These are phyloP conservation scores for Lithodes maja DNA, from an alignment of 2,888 invertebrate genomes.

Conservation along the genomic window DNA sequence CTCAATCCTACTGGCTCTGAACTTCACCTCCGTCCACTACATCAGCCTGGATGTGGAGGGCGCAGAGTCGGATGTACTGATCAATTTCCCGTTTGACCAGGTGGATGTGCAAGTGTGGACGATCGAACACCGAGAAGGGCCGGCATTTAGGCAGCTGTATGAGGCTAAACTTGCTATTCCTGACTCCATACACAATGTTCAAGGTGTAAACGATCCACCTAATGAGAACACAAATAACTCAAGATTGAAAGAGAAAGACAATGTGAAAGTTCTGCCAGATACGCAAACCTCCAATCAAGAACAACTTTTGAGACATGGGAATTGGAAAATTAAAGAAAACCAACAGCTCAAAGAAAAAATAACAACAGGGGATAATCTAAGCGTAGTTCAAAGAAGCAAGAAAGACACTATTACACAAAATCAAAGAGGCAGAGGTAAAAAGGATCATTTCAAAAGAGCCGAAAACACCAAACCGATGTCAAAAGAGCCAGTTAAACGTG, in stretches of 20 bases:
- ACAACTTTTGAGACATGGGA: background rate
- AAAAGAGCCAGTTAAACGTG: background rate
- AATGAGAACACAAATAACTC: background rate
- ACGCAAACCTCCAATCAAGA: background rate
- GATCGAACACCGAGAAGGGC: slow-evolving; percentile 29
- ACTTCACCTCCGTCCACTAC: slow-evolving; percentile 76
- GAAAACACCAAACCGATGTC: too few species aligned
- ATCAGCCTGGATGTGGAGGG: slow-evolving; percentile 79
- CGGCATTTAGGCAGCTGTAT: slow-evolving; percentile 17
- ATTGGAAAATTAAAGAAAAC: background rate
- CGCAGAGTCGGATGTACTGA: slow-evolving; percentile 76
- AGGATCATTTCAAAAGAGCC: background rate
- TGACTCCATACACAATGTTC: background rate
- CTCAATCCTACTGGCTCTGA: slow-evolving; percentile 76
- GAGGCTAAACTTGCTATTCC: background rate
- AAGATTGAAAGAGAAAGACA: background rate
- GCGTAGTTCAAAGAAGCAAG: background rate
- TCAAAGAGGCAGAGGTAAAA: background rate
- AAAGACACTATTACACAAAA: background rate
- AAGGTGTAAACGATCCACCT: background rate
- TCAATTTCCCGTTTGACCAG: slow-evolving; percentile 77
- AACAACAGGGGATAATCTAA: background rate
- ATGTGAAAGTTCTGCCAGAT: background rate
- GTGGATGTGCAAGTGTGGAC: slow-evolving; percentile 72
- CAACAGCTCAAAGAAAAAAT: background rate